Conservation (phyloP, 1,140 invertebrate species). For the Lasioglossum baleicum region DNA sequence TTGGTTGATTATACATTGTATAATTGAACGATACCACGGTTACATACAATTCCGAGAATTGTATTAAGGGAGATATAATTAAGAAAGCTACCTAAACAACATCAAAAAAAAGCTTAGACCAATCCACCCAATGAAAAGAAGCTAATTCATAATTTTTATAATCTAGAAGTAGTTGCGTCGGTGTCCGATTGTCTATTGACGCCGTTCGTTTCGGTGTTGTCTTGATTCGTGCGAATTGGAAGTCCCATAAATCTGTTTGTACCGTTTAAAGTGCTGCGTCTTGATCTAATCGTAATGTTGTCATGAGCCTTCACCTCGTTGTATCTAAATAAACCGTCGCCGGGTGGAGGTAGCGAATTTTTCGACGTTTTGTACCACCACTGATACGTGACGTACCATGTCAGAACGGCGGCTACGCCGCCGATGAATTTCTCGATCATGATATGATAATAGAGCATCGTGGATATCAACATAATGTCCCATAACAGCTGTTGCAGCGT, state of each 20-base stretch:
- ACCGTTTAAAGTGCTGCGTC: conserved; percentile 69
- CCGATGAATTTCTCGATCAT: conserved; percentile 97
- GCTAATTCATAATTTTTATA: not conserved
- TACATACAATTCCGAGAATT: not conserved
- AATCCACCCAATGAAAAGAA: not conserved
- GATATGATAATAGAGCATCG: conserved; percentile 95
- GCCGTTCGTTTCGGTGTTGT: conserved; percentile 33
- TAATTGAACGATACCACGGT: not conserved
- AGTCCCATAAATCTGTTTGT: conserved; percentile 87
- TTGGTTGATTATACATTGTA: not conserved
- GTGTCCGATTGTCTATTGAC: conserved; percentile 39
- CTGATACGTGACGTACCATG: conserved; percentile 96
- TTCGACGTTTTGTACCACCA: conserved; percentile 86
- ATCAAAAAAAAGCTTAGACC: not conserved
- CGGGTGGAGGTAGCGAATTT: conserved; percentile 85
- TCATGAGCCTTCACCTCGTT: conserved; percentile 80
- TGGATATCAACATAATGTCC: conserved; percentile 96
- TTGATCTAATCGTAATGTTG: conserved; percentile 46
- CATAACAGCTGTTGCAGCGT: conserved; percentile 91
- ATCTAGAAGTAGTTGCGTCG: conserved; percentile 21
- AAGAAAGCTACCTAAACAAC: not conserved
- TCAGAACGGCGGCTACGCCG: conserved; percentile 90
- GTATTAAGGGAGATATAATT: not conserved
- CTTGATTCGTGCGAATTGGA: conserved; percentile 82
- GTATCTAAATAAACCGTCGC: conserved; percentile 90